These are phyloP conservation scores for Anthopleura sola DNA, from an alignment of 64 coral and sea anemone species.

Conservation along the genomic window DNA sequence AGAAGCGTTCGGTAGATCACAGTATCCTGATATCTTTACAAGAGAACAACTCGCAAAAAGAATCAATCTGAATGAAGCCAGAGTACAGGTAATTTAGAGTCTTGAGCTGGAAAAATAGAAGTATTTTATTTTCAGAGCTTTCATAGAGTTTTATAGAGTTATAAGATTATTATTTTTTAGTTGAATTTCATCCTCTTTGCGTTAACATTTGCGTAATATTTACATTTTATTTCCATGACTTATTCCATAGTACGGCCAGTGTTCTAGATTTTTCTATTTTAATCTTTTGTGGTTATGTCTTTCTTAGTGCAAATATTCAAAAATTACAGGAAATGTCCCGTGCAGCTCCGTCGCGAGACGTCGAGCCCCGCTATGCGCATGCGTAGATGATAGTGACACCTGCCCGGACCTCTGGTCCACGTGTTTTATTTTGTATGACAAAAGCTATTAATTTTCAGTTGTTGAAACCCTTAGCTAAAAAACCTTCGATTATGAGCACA, in stretches of 20 bases:
- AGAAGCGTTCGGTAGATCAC: constrained; percentile 73
- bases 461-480: constrained; percentile 74
- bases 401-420: constrained; percentile 26
- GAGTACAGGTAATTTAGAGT: constrained; percentile 66
- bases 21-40: constrained; percentile 83
- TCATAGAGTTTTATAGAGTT: background rate
- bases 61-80: constrained; percentile 77
- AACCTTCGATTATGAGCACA: constrained; percentile 12
- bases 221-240: background rate
- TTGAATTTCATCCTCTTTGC: too few species aligned
- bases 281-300: background rate
- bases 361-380: background rate
- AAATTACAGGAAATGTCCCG: background rate
- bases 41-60: constrained; percentile 69
- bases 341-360: constrained; percentile 2
- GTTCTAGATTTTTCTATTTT: constrained; percentile 1
- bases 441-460: constrained; percentile 75
- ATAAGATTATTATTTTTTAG: background rate
- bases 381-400: constrained; percentile 33
- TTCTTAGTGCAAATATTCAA: constrained; percentile 8
- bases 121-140: background rate
- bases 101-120: background rate
- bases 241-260: background rate
- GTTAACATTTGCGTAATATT: background rate
- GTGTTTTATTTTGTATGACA: constrained; percentile 39